Base-by-base conservation (phyloP, 2,888 invertebrate species). In the Latrodectus elegans region DNA sequence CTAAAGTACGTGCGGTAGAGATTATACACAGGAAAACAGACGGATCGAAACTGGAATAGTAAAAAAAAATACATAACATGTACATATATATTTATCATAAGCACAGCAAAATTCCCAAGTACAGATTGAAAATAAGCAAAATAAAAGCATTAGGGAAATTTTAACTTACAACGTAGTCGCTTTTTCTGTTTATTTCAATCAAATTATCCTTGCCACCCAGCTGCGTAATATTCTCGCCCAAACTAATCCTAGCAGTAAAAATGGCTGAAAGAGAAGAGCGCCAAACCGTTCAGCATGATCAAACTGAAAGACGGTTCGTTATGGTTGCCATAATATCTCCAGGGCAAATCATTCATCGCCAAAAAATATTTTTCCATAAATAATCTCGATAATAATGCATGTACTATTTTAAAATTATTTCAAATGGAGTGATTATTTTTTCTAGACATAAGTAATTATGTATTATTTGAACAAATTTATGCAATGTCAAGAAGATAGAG, bases 221-320 rank as follows among this genome's bases (percentile, higher is more conserved):
- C 51, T 14, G 38, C 71, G 14, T 51, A 51, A 26, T 60, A 72
- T 38, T 80, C 49, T 49, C 14, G 79, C 17, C 51, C 52, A 72
- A 52, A 51, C 52, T 51, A 51, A 17, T 9, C 26, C 14, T 53
- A 17, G 73, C 72, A 52, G 70, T 55, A 80, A 86, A 86, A 80
- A 80, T 86, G 80, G 85, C 85, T 70, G 85, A 86, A 75, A 83
- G 72, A 51, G 78, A 68, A 82, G 55, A 65, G 75, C 71, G 77
- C 71, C 72, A 22, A 68, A 80, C 55, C 75, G 60, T 75, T 79
- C 76, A 65, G 75, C 75, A 79, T 80, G 55, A 22, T 38, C 38
- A 38, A 38, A 52, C 51, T 73, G 49, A 22, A 76, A 77, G 71
- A 84, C n/a, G 65, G 68, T 60, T n/a, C n/a, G 55, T 4, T 8